These are phyloP conservation scores for Ormyrus thymus DNA, from an alignment of 2,888 invertebrate genomes.

Conservation along the genomic window DNA sequence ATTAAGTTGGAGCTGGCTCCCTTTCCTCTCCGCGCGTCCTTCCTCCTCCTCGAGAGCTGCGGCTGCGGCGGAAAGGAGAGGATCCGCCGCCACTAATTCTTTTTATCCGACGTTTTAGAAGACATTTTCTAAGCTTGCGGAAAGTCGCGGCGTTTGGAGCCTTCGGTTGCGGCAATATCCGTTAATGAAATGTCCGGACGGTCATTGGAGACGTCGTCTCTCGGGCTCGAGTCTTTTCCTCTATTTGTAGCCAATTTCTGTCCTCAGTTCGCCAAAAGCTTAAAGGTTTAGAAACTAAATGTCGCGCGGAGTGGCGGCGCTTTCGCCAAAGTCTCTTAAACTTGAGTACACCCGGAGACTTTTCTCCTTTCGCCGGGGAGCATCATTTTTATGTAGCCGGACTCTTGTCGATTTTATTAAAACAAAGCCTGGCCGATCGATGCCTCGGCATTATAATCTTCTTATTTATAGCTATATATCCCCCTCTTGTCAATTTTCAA, in stretches of 20 bases:
- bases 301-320: conserved; percentile 17
- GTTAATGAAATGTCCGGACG: conserved; percentile 64
- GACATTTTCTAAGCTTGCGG: conserved; percentile 34
- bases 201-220: conserved; percentile 39
- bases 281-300: conserved; percentile 49
- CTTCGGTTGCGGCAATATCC: conserved; percentile 60
- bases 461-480: too few species aligned
- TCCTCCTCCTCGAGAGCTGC: background rate
- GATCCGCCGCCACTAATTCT: conserved; percentile 12
- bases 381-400: background rate
- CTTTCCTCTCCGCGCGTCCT: background rate
- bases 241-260: conserved; percentile 66
- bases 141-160: conserved; percentile 50
- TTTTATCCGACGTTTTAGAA: conserved; percentile 13
- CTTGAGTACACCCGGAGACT: conserved; percentile 14
- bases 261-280: conserved; percentile 49
- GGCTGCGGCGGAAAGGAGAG: too few species aligned
- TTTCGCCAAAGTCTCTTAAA: conserved; percentile 6
- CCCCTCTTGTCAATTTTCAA: too few species aligned
- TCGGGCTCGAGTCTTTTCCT: conserved; percentile 56
- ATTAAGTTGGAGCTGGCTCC: background rate
- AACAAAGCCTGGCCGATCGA: too few species aligned
- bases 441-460: too few species aligned
- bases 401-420: too few species aligned
- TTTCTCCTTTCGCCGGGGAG: background rate